Evolutionary conservation across 2,888 invertebrate species (phyloP).

Genomic region (Mythimna albipuncta): DNA sequence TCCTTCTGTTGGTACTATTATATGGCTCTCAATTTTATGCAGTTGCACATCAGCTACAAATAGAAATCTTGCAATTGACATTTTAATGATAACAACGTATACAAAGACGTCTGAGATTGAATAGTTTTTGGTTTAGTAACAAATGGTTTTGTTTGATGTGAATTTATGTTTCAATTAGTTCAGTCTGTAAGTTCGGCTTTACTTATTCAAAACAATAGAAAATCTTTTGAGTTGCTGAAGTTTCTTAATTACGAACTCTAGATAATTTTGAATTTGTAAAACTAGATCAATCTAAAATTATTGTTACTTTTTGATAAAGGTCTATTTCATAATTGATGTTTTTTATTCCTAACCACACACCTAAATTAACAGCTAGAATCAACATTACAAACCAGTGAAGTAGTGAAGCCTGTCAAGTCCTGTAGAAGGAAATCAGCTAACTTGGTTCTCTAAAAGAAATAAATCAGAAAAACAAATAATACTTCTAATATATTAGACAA

Average conservation of each 20-base stretch:
- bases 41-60: slow-evolving; percentile 5
- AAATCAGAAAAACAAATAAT: background rate
- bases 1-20: background rate
- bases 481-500: too few species aligned
- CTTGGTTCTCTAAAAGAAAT: background rate
- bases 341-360: background rate
- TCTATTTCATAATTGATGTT: background rate
- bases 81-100: background rate
- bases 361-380: background rate
- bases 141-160: slow-evolving; percentile 4
- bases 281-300: background rate
- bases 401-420: background rate
- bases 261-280: background rate
- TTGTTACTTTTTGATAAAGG: background rate
- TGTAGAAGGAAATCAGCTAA: background rate
- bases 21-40: background rate
- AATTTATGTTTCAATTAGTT: slow-evolving; percentile 22
- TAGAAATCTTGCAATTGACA: background rate
- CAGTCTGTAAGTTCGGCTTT: background rate
- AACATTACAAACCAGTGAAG: background rate
- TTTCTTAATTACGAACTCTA: background rate
- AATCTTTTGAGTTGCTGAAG: too few species aligned
- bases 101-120: background rate
- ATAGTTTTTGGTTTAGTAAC: slow-evolving; percentile 3
- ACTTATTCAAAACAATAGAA: background rate